These are phyloP conservation scores for Paramisgurnus dabryanus DNA, from an alignment of 2,113 vertebrate genomes.

Conservation along the genomic window DNA sequence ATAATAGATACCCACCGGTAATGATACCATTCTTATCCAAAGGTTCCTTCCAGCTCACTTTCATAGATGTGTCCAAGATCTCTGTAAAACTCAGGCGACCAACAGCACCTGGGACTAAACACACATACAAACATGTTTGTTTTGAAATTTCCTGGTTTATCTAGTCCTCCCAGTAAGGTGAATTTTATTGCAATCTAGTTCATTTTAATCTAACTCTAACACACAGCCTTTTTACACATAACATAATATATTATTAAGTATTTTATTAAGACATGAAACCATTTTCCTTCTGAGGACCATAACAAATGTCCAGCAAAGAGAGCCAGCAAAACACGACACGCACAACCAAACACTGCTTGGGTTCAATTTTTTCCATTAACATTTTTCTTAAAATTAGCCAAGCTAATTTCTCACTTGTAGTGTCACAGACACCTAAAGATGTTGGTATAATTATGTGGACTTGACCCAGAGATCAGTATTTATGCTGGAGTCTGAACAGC, in stretches of 20 bases:
- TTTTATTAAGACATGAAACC: not conserved
- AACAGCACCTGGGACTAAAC: constrained; percentile 86
- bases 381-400: constrained; percentile 34
- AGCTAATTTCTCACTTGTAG: constrained; percentile 49
- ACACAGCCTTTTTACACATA: not conserved
- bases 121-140: constrained; percentile 35
- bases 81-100: constrained; percentile 91
- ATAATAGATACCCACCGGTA: constrained; percentile 74
- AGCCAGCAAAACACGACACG: not conserved
- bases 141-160: no score
- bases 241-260: constrained; percentile 10
- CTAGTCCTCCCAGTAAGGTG: not conserved
- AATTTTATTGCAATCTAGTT: not conserved
- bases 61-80: constrained; percentile 93
- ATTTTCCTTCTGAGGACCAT: not conserved
- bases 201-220: not conserved
- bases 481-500: not conserved
- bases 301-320: not conserved
- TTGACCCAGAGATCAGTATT: constrained; percentile 13
- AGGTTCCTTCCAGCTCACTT: constrained; percentile 95
- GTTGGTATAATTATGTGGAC: constrained; percentile 51
- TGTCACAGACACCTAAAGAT: constrained; percentile 40
- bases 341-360: constrained; percentile 7
- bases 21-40: constrained; percentile 91
- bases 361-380: not conserved